Evolutionary conservation across 2,888 invertebrate genomes (phyloP).

Genomic region (Saturnia japonica): DNA sequence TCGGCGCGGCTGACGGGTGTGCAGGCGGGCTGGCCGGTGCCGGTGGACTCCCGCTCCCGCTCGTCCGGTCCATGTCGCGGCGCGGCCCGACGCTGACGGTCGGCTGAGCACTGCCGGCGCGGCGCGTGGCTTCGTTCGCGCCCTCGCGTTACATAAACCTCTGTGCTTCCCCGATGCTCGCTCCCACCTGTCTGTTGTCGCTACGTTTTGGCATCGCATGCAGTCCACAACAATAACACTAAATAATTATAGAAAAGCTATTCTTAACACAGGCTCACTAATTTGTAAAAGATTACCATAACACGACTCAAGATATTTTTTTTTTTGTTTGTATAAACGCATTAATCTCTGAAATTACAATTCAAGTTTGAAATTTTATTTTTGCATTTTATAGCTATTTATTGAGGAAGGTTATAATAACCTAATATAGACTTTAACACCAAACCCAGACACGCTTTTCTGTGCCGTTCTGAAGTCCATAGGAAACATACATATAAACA

Average conservation of each 20-base stretch:
- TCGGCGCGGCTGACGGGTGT: slow-evolving; percentile 57
- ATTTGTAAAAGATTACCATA: slow-evolving; percentile 57
- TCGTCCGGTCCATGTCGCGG: slow-evolving; percentile 66
- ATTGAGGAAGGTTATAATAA: too few relatives aligned
- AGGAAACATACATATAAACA: too few relatives aligned
- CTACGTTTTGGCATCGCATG: slow-evolving; percentile 74
- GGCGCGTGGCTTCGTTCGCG: slow-evolving; percentile 48
- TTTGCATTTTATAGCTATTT: too few relatives aligned
- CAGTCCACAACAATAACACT: slow-evolving; percentile 76
- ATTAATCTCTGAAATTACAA: too few relatives aligned
- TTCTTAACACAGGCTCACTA: slow-evolving; percentile 60
- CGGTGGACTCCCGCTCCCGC: slow-evolving; percentile 53
- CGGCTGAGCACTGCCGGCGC: slow-evolving; percentile 70
- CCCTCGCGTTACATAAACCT: slow-evolving; percentile 71
- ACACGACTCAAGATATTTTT: neutral
- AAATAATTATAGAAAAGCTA: slow-evolving; percentile 76
- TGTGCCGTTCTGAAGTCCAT: too few relatives aligned
- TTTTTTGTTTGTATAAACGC: too few relatives aligned
- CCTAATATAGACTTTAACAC: too few relatives aligned
- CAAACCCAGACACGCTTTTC: too few relatives aligned
- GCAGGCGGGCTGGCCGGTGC: slow-evolving; percentile 39
- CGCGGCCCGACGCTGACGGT: slow-evolving; percentile 53
- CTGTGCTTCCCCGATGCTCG: slow-evolving; percentile 58
- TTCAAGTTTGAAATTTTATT: too few relatives aligned
- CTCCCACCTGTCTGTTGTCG: slow-evolving; percentile 78